phyloP scores from a whole-genome alignment of 2,888 invertebrate genomes.

The Platycheirus albimanus region DNA sequence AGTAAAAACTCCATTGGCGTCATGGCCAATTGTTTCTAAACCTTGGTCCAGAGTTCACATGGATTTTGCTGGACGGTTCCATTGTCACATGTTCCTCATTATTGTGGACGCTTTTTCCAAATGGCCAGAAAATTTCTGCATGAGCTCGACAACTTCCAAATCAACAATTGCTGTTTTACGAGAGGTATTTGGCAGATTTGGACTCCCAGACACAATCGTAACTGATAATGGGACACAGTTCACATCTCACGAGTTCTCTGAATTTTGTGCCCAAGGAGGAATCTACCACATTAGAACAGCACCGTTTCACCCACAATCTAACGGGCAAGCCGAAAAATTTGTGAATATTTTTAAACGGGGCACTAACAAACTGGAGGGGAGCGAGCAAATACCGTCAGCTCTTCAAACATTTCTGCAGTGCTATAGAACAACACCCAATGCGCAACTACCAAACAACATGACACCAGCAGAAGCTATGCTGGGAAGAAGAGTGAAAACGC shows the following conservation, averaged over 20 bases:
- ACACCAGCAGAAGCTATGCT: constrained; percentile 41
- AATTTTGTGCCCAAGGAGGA: constrained; percentile 58
- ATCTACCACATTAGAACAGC: constrained; percentile 69
- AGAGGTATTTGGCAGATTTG: no score
- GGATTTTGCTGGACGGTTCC: constrained; percentile 81
- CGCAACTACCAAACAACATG: constrained; percentile 24
- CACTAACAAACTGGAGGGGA: constrained; percentile 27
- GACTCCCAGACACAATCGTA: constrained; percentile 54
- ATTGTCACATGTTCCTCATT: constrained; percentile 24
- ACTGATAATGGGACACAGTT: constrained; percentile 71
- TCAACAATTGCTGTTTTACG: constrained; percentile 27
- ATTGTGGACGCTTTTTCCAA: no score
- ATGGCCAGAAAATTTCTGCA: constrained; percentile 42
- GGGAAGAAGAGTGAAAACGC: constrained; percentile 19
- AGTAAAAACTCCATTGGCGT: constrained; percentile 63
- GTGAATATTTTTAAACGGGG: constrained; percentile 74
- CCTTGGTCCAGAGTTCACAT: constrained; percentile 80
- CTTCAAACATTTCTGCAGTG: constrained; percentile 34
- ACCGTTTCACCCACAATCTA: constrained; percentile 69
- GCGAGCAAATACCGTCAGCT: constrained; percentile 2
- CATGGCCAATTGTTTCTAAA: constrained; percentile 74
- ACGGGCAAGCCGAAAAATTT: no score
- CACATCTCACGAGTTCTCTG: constrained; percentile 48
- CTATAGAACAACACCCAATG: constrained; percentile 36
- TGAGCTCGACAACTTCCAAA: constrained; percentile 23